These are phyloP conservation scores for Drosophila kepulauana DNA, from an alignment of 1,140 invertebrate genomes.

Conservation along the genomic window DNA sequence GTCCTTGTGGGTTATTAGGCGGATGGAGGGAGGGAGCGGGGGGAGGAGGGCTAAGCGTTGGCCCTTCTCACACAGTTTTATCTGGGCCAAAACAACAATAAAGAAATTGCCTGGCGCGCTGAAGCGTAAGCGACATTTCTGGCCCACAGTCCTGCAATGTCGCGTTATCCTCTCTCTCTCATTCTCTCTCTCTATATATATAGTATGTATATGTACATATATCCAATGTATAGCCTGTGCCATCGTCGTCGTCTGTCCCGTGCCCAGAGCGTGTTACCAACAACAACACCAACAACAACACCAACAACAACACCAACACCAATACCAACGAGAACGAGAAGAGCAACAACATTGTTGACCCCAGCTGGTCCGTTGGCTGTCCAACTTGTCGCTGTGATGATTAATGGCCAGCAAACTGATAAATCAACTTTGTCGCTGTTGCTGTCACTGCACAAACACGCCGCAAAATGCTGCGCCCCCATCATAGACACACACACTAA, in stretches of 20 bases:
- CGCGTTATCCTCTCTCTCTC: conserved; percentile 18
- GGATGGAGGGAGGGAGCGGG: not conserved
- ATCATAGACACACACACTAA: conserved; percentile 30
- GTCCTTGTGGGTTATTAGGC: conserved; percentile 57
- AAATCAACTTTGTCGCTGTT: conserved; percentile 84
- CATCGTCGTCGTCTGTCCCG: conserved; percentile 1
- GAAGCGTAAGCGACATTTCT: conserved; percentile 80
- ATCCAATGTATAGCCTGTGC: not conserved
- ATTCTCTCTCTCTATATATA: no score
- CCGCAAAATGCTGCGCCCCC: conserved; percentile 75
- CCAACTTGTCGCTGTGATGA: conserved; percentile 83
- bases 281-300: conserved; percentile 26
- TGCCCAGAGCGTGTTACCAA: conserved; percentile 31
- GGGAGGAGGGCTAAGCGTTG: conserved; percentile 1
- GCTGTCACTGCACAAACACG: conserved; percentile 83
- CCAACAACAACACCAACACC: no score
- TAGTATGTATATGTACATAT: no score
- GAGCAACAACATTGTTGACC: conserved; percentile 65
- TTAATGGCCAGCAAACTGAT: conserved; percentile 83
- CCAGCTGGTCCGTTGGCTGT: conserved; percentile 80
- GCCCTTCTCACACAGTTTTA: conserved; percentile 32
- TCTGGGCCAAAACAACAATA: conserved; percentile 54
- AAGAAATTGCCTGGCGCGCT: conserved; percentile 71
- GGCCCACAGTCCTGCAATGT: conserved; percentile 33
- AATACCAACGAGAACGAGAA: no score